Evolutionary conservation across 2,113 vertebrate genomes (phyloP).

Genomic region (Scopus umbretta): DNA sequence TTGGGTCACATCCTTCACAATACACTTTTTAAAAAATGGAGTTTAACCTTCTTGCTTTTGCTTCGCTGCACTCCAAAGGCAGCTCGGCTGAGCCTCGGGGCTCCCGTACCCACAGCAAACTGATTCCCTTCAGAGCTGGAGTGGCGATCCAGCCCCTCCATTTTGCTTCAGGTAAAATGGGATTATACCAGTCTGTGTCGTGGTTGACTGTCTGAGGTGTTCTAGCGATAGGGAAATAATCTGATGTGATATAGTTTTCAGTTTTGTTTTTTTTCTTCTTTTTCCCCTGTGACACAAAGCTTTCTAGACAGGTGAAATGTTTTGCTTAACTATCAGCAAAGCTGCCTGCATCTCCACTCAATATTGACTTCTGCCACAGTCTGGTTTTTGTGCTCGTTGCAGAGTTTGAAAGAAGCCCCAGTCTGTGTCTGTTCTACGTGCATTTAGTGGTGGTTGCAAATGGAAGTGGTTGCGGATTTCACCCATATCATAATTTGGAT

Average conservation of each 20-base stretch:
- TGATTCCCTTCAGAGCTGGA: background rate
- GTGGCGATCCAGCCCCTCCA: accelerated
- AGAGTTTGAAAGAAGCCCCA: background rate
- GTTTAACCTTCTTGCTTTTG: background rate
- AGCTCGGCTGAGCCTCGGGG: background rate
- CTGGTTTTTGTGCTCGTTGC: background rate
- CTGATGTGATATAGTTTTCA: background rate
- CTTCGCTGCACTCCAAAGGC: background rate
- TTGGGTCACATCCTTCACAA: background rate
- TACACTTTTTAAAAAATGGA: background rate
- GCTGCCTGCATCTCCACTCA: too few relatives aligned
- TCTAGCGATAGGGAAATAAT: background rate
- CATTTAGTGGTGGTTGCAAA: background rate
- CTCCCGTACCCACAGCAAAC: accelerated
- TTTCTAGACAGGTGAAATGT: background rate
- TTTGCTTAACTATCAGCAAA: too few relatives aligned
- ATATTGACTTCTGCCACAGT: background rate
- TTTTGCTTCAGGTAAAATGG: background rate
- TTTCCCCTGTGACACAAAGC: too few relatives aligned
- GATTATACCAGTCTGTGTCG: accelerated
- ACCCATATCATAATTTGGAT: background rate
- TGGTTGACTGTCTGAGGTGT: background rate
- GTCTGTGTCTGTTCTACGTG: background rate
- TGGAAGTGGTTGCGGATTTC: background rate
- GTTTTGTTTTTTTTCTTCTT: background rate